Percentiles rank a stretch among this genome's conserved stretches.
Conservation (phyloP, 2,113 vertebrate genomes). For the Synodontis membranacea region DNA sequence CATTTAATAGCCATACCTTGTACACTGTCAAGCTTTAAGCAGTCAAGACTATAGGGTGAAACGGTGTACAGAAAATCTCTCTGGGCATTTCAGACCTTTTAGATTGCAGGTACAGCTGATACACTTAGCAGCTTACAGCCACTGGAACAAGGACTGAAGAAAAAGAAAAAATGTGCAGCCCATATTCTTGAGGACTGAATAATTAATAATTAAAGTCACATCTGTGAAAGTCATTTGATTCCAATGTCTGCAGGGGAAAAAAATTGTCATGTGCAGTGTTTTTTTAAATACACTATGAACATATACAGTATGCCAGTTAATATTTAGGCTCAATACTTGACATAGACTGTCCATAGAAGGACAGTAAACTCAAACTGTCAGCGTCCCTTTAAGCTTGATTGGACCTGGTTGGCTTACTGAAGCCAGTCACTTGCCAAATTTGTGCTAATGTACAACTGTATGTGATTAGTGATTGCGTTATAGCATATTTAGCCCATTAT, state of each 20-base stretch:
- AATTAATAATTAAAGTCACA: background rate
- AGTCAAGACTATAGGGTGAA: background rate
- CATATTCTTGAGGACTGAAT: background rate
- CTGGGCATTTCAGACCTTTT: background rate
- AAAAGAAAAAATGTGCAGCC: background rate
- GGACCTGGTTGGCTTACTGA: background rate
- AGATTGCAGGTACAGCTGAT: background rate
- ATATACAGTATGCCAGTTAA: background rate
- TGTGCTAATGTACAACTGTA: background rate
- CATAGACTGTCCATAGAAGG: background rate
- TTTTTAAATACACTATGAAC: background rate
- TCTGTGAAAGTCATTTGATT: background rate
- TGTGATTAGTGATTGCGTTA: background rate
- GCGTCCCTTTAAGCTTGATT: background rate
- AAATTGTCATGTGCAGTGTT: background rate
- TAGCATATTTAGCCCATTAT: background rate
- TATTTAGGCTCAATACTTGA: background rate
- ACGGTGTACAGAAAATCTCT: background rate
- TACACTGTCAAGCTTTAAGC: background rate
- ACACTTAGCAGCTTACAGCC: background rate
- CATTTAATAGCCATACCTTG: too few species aligned
- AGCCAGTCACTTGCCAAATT: background rate
- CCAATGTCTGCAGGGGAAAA: background rate
- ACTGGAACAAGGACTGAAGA: background rate
- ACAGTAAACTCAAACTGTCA: background rate